Base-by-base conservation (phyloP, 1,140 invertebrate species). In the Drosophila nigromelanica region DNA sequence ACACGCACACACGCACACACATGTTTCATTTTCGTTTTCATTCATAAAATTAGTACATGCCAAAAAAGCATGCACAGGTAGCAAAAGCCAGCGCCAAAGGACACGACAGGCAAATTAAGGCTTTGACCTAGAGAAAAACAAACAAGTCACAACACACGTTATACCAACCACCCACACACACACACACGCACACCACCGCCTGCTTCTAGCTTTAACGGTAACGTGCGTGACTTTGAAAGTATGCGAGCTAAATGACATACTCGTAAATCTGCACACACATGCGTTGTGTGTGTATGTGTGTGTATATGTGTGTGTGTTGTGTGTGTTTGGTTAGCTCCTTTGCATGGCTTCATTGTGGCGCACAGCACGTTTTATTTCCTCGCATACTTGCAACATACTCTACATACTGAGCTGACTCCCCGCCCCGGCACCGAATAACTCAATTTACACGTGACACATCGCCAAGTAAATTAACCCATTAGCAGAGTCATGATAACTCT, bases 71-170 rank as follows among this genome's bases (percentile, higher is more conserved):
- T 12, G 21, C 18, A n/a, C 33, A 7, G 33, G 33, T 10, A 35
- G 33, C 6, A 35, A n/a, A 68, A 21, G 45, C 21, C 37, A 78
- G 45, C 75, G 71, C 67, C 45, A 62, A 70, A 73, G 73, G 62
- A 66, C 76, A 63, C 61, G 76, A 35, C 70, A 83, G 76, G 79
- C 85, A 87, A 87, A 87, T 87, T 87, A 87, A 89, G 83, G 85
- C 85, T 89, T 89, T 89, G 83, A 89, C 83, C 83, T 89, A 89
- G 85, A 87, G 83, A 89, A 83, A 89, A 83, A 71, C 69, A 82
- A 89, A 89, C 76, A 85, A 83, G 43, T 71, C 12, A 39, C 68
- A 72, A 78, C 24, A 54, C 54, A 47, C 40, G 24, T 11, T 11
- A 59, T 15, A 24, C 43, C 21, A 35, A 35, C 55, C 42, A 18